Evolutionary conservation across 2,113 vertebrate genomes (phyloP), one percentile per base, ranked within the genome.

Genomic region (Amia ocellicauda): DNA sequence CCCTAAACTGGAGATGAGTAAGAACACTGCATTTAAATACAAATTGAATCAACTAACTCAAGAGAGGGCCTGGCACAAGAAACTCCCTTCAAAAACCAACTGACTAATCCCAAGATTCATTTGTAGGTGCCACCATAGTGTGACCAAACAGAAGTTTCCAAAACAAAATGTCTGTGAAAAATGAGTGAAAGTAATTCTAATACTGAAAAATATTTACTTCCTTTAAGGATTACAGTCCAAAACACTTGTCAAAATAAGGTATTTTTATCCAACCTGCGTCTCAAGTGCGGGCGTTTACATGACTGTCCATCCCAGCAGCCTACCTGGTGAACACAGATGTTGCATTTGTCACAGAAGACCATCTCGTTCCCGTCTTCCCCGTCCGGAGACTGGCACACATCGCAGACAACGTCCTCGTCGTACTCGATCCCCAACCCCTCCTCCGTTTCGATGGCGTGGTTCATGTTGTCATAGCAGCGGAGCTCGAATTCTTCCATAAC

Each of bases 261-360:
- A n/a, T n/a, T n/a, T n/a, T n/a, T n/a, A n/a, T n/a, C n/a, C n/a
- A n/a, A n/a, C n/a, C n/a, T n/a, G n/a, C n/a, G n/a, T n/a, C n/a
- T n/a, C n/a, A n/a, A n/a, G n/a, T n/a, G n/a, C n/a, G n/a, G n/a
- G n/a, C n/a, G n/a, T n/a, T n/a, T n/a, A n/a, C n/a, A n/a, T n/a
- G n/a, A n/a, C n/a, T 17, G 1, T 5, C 26, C 16, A 31, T 42
- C 71, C 47, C 56, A 14, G 41, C 59, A 2, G 58, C 69, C 0
- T 80, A 98, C 96, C 95, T 98, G 97, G 74, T 99, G 97, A 47
- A 99, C 97, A 0, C 97, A 99, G 70, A 99, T 95, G 84, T 99
- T 97, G 85, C 97, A 98, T 71, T 98, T 98, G 89, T 98, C 97
- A 60, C 97, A 99, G 80, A 99, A 99, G 59, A 99, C 97, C 97